Conservation (phyloP, 2,113 vertebrate species). For the Ailurus styani region DNA sequence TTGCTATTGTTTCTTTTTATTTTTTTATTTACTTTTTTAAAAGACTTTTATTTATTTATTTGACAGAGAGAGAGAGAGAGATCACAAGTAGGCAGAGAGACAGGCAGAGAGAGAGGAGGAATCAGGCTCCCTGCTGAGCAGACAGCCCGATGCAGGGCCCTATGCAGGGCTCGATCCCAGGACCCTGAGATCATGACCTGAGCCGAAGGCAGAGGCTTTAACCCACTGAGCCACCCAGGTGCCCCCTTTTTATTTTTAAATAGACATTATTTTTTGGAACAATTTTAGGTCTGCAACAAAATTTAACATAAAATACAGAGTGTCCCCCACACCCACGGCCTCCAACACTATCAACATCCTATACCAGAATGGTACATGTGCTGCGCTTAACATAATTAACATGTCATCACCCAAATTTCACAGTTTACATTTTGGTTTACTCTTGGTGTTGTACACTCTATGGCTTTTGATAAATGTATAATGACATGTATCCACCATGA, state of each 20-base stretch:
- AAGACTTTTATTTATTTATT: too few relatives aligned
- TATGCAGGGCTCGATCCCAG: too few relatives aligned
- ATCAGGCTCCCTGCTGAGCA: too few relatives aligned
- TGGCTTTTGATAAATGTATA: not conserved
- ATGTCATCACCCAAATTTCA: not conserved
- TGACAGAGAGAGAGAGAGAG: too few relatives aligned
- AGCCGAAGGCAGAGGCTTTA: too few relatives aligned
- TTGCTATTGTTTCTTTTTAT: not conserved
- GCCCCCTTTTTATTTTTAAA: not conserved
- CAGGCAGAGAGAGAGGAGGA: too few relatives aligned
- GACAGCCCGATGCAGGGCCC: too few relatives aligned
- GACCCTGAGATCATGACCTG: too few relatives aligned
- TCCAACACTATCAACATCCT: not conserved
- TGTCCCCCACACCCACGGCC: not conserved
- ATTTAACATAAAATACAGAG: not conserved
- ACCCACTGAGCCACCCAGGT: too few relatives aligned
- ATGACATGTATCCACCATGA: not conserved
- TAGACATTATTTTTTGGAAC: not conserved
- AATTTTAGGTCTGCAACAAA: not conserved
- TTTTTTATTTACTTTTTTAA: too few relatives aligned
- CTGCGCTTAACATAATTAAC: not conserved
- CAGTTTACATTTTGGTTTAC: not conserved
- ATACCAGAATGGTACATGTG: not conserved
- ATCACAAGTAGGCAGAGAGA: too few relatives aligned
- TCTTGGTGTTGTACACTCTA: not conserved